phyloP scores from a whole-genome alignment of 1,140 invertebrate species.

The Drosophila saltans region DNA sequence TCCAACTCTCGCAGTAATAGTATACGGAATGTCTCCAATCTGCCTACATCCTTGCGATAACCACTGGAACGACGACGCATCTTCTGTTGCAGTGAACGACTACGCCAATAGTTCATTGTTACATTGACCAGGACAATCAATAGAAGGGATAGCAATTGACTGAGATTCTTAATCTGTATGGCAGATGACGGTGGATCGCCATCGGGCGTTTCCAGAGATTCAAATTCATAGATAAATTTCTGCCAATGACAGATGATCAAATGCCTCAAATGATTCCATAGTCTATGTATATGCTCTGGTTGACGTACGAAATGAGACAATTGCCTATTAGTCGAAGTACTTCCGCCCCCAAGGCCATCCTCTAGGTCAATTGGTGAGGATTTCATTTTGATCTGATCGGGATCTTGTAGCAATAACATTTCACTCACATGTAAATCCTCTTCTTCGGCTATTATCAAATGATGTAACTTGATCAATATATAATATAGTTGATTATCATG shows the following conservation, averaged over 20 bases:
- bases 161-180: slow-evolving; percentile 53
- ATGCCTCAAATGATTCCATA: slow-evolving; percentile 87
- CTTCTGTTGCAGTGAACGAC: slow-evolving; percentile 43
- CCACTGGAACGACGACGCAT: slow-evolving; percentile 42
- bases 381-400: slow-evolving; percentile 34
- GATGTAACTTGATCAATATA: slow-evolving; percentile 90
- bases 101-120: slow-evolving; percentile 57
- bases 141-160: slow-evolving; percentile 64
- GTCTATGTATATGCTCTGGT: slow-evolving; percentile 87
- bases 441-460: slow-evolving; percentile 88
- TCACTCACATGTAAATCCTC: slow-evolving; percentile 89
- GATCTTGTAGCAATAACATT: slow-evolving; percentile 86
- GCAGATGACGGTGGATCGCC: slow-evolving; percentile 54
- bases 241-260: slow-evolving; percentile 90
- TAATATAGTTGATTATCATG: slow-evolving; percentile 84
- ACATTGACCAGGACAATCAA: slow-evolving; percentile 77
- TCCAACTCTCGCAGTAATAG: slow-evolving; percentile 83
- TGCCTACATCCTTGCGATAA: slow-evolving; percentile 47
- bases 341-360: slow-evolving; percentile 28
- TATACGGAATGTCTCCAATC: slow-evolving; percentile 48
- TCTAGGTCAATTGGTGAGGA: slow-evolving; percentile 25
- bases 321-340: slow-evolving; percentile 25
- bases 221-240: slow-evolving; percentile 90
- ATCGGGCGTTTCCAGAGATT: slow-evolving; percentile 88
- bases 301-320: slow-evolving; percentile 83